Percentiles rank a stretch among this genome's conserved stretches.
Evolutionary conservation across 2,113 vertebrate genomes (phyloP).

Genomic region (Brachyhypopomus occidentalis): DNA sequence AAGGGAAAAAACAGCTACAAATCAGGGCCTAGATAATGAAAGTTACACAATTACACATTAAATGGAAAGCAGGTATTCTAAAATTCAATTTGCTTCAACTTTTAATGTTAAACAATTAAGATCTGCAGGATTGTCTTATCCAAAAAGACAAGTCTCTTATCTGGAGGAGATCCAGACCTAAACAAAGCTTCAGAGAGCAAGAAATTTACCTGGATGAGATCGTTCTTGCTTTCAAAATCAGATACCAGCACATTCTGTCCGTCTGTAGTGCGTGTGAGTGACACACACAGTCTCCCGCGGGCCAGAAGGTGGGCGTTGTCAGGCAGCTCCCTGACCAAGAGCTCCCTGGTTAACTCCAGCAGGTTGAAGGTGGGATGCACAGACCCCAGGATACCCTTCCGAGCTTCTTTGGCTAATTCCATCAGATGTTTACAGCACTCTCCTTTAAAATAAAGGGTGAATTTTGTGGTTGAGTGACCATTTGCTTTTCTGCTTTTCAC

Average conservation of each 20-base stretch:
- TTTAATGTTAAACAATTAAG: not conserved
- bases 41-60: slow-evolving; percentile 1
- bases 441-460: slow-evolving; percentile 56
- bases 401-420: slow-evolving; percentile 68
- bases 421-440: slow-evolving; percentile 62
- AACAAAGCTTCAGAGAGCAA: not conserved
- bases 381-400: slow-evolving; percentile 76
- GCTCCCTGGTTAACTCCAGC: slow-evolving; percentile 62
- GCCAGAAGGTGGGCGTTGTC: slow-evolving; percentile 79
- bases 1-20: slow-evolving; percentile 88
- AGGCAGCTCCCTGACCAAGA: slow-evolving; percentile 75
- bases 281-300: slow-evolving; percentile 79
- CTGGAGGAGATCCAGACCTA: not conserved
- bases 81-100: not conserved
- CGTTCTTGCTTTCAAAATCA: slow-evolving; percentile 85
- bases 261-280: slow-evolving; percentile 85
- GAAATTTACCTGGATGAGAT: slow-evolving; percentile 84
- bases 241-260: slow-evolving; percentile 85
- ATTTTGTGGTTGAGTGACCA: not conserved
- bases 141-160: not conserved
- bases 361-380: slow-evolving; percentile 84
- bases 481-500: not conserved
- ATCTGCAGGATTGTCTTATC: too few relatives aligned
- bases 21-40: slow-evolving; percentile 77
- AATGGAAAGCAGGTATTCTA: not conserved